Conservation (phyloP, 2,113 vertebrate species). For the Gnathonemus longibarbis region DNA sequence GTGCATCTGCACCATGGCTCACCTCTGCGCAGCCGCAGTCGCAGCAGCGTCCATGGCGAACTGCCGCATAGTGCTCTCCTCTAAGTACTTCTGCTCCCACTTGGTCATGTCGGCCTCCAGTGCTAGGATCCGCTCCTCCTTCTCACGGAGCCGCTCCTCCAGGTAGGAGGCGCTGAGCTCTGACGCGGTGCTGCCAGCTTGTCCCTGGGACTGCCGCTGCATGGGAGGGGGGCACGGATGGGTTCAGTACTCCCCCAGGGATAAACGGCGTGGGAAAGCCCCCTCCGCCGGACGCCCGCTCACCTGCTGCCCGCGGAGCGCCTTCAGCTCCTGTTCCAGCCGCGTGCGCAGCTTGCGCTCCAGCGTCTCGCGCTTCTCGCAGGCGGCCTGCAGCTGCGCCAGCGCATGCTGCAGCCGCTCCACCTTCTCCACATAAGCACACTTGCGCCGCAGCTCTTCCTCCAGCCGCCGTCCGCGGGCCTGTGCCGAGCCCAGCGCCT, state of each 20-base stretch:
- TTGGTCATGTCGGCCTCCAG: constrained; percentile 97
- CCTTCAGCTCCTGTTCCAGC: constrained; percentile 92
- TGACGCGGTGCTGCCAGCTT: constrained; percentile 27
- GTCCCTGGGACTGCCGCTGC: constrained; percentile 66
- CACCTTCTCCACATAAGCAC: constrained; percentile 91
- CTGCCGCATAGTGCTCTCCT: constrained; percentile 95
- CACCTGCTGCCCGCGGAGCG: constrained; percentile 86
- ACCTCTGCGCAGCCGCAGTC: constrained; percentile 84
- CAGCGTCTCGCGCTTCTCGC: constrained; percentile 85
- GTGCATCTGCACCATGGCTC: not conserved
- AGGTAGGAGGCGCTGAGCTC: constrained; percentile 60
- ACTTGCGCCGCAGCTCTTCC: constrained; percentile 82
- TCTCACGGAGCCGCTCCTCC: constrained; percentile 82
- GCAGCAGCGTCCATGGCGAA: constrained; percentile 95
- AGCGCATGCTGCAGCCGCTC: constrained; percentile 85
- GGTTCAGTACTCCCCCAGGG: not conserved
- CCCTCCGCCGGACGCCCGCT: not conserved
- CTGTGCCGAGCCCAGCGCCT: constrained; percentile 76
- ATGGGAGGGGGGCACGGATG: not conserved
- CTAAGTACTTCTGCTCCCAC: constrained; percentile 97
- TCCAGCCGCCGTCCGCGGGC: constrained; percentile 73
- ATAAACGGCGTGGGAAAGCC: not conserved
- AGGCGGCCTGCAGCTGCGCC: constrained; percentile 89
- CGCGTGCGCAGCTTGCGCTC: constrained; percentile 83
- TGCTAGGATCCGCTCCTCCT: constrained; percentile 84